Base-by-base conservation (phyloP, 2,113 vertebrate species). In the Myiopsitta monachus region DNA sequence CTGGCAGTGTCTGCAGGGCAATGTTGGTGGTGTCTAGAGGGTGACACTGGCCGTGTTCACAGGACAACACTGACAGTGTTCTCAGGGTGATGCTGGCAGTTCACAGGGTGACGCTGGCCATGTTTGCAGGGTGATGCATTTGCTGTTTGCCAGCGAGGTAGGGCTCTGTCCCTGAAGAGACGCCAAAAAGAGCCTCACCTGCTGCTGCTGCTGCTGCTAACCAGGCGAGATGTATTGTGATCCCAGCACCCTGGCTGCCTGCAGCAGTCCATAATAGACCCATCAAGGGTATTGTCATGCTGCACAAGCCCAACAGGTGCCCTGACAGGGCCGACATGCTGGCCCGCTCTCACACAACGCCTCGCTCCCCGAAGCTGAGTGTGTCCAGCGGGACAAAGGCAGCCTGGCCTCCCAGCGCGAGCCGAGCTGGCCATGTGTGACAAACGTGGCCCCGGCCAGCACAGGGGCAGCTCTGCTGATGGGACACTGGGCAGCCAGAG, bases 251-350 rank as follows among this genome's bases (percentile, higher is more conserved):
- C 14, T 2, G 3, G 59, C 86, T 6, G 14, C 69, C 90, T 1
- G 0, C 31, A 22, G 43, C 30, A 9, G 69, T 82, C 67, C 59
- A 24, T 91, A 89, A 95, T 43, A 91, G 78, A 95, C 66, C 70
- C 83, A 95, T 88, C 94, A 91, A 89, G 59, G 83, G 41, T 64
- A 69, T 7, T 92, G 86, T 81, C 0, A 0, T 6, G 11, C 84
- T 76, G 28, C 17, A 36, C 18, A 22, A 95, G 68, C 75, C 78
- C 78, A 92, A 67, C 78, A 92, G 78, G 92, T 92, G 54, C 75
- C 79, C 43, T 44, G 28, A 52, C 0, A 1, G 52, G 66, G n/a
- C 73, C 3, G n/a, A 75, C 64, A 73, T 0, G 2, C 49, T 1
- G 0, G 19, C 63, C 81, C 0, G 3, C 41, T 70, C 85, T 59